Evolutionary conservation across 2,797 vertebrate species (phyloP).

Genomic region (Phaenicophaeus curvirostris): DNA sequence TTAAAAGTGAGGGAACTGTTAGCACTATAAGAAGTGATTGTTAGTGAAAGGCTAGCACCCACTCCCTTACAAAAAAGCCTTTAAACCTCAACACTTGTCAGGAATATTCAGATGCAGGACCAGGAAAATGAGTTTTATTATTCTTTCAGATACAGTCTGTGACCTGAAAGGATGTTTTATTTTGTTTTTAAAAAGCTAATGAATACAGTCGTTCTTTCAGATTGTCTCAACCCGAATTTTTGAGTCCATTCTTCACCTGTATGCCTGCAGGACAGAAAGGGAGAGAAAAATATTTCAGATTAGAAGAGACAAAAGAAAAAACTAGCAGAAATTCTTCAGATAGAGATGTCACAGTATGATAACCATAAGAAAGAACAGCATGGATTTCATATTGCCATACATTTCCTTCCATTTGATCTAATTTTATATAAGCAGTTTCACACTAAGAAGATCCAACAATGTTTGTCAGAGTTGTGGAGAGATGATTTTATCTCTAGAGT

Average conservation of each 20-base stretch:
- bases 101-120: neutral
- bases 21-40: neutral
- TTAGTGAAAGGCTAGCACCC: neutral
- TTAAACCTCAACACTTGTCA: neutral
- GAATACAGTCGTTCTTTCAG: neutral
- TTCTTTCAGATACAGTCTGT: neutral
- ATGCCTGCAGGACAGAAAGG: neutral
- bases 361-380: neutral
- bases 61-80: neutral
- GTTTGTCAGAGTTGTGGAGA: neutral
- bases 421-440: neutral
- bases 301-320: neutral
- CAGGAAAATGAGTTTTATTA: neutral
- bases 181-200: neutral
- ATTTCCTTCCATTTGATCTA: neutral
- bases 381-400: neutral
- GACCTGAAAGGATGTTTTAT: neutral
- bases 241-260: neutral
- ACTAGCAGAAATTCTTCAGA: neutral
- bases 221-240: neutral
- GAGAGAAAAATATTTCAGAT: neutral
- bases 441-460: neutral
- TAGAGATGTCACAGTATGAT: neutral
- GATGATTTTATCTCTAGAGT: neutral
- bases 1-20: neutral